Base-by-base conservation (phyloP, 2,797 vertebrate species). In the Tiaroga cobitis region DNA sequence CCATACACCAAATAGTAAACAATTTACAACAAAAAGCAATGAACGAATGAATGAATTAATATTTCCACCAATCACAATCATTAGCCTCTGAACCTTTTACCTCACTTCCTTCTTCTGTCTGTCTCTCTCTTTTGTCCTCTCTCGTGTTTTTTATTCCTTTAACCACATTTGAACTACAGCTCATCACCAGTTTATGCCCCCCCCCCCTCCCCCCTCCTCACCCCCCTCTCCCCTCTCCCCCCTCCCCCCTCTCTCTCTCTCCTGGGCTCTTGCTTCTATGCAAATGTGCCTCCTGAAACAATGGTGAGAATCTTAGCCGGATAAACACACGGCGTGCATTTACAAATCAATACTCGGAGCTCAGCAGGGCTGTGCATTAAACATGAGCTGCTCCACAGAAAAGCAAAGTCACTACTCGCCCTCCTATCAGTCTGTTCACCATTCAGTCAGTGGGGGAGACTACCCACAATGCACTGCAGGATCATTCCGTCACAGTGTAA, bases 331-430 rank as follows among this genome's bases (percentile, higher is more conserved):
- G 87, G 85, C 83, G 84, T 89, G 85, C 90, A 91, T 91, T 92
- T 92, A 91, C 90, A 91, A 91, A 91, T 92, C 90, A 90, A 89
- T 92, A 87, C 88, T 75, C 63, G 29, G 87, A 75, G 69, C 87
- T 65, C 89, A 90, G 88, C 85, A 77, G 85, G 49, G 80, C 84
- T 82, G 86, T 79, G 88, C 85, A 90, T 90, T 89, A 90, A 91
- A 90, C 90, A 91, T 89, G 88, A 89, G 89, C 80, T 72, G 24
- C 73, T 83, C 80, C 49, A 78, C 69, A 82, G 80, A 87, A 69
- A 68, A 65, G 24, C 74, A 83, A 54, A 81, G 78, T 69, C 83
- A 81, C 54, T 56, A 69, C 72, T 69, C 77, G 51, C 61, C 72
- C 78, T 77, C 80, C 51, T 65, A 84, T 87, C 80, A 61, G 37